phyloP scores from a whole-genome alignment of 1,140 invertebrate genomes.

The Lepidurus couesii region DNA sequence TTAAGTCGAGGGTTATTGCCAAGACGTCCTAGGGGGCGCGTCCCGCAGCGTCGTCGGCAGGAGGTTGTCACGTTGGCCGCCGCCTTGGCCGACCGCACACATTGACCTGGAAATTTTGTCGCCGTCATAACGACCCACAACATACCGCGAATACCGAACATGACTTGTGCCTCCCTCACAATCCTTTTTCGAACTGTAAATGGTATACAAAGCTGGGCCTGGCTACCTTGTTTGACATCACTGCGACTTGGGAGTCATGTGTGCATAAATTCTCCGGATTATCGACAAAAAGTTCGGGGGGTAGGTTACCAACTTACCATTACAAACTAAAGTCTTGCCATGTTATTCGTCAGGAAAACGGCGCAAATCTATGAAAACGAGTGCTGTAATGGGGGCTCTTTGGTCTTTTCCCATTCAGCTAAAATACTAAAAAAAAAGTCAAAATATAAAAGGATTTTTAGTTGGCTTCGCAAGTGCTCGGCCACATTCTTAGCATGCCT shows the following conservation, averaged over 20 bases:
- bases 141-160: slow-evolving; percentile 1
- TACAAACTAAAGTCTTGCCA: too few species aligned
- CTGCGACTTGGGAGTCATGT: too few species aligned
- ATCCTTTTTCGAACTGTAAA: neutral
- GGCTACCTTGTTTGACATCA: too few species aligned
- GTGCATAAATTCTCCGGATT: neutral
- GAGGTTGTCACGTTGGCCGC: slow-evolving; percentile 10
- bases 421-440: too few species aligned
- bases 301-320: neutral
- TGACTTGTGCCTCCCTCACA: neutral
- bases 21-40: neutral
- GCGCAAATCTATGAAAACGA: neutral
- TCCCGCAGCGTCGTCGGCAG: slow-evolving; percentile 1
- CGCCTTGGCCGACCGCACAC: slow-evolving; percentile 12
- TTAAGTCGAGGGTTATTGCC: slow-evolving; percentile 16
- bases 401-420: neutral
- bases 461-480: neutral
- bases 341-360: too few species aligned
- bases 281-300: neutral
- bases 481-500: neutral
- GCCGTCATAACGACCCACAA: slow-evolving; percentile 4
- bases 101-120: neutral
- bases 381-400: neutral
- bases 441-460: neutral
- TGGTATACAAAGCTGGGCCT: too few species aligned